Percentiles rank a stretch among this genome's conserved stretches.
Evolutionary conservation across 1,140 invertebrate species (phyloP).

Genomic region (Achatina immaculata): DNA sequence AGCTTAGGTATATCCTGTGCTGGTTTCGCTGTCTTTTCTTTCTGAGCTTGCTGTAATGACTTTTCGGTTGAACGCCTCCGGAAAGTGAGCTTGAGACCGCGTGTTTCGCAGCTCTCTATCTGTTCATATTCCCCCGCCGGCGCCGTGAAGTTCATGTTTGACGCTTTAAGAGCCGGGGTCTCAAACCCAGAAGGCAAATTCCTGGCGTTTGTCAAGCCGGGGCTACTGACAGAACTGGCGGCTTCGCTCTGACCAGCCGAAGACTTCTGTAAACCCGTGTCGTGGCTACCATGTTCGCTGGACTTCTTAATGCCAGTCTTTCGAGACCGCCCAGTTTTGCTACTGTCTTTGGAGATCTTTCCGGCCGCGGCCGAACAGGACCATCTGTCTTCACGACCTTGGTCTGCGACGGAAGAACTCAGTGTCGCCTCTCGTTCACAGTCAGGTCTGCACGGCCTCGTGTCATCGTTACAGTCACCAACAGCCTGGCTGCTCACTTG

Average conservation of each 20-base stretch:
- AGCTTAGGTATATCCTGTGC: conserved; percentile 19
- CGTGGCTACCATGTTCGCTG: not conserved
- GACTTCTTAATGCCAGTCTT: not conserved
- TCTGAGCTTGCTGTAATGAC: not conserved
- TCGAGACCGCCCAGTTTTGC: not conserved
- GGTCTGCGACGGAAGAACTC: not conserved
- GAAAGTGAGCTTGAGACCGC: conserved; percentile 27
- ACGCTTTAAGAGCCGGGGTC: not conserved
- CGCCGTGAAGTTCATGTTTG: not conserved
- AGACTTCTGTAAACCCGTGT: not conserved
- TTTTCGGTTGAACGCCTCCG: conserved; percentile 13
- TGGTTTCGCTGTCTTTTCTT: not conserved
- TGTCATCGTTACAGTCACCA: not conserved
- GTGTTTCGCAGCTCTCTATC: conserved; percentile 23
- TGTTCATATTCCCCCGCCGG: not conserved
- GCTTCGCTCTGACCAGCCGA: not conserved
- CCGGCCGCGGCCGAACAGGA: not conserved
- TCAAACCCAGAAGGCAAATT: not conserved
- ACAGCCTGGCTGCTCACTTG: not conserved
- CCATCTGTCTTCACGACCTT: not conserved
- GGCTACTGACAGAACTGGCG: not conserved
- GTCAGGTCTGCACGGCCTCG: no score
- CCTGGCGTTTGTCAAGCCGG: not conserved
- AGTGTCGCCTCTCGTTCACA: not conserved
- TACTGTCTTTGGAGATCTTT: not conserved